Conservation (phyloP, 1,140 invertebrate species). For the Drosophila baimaii region DNA sequence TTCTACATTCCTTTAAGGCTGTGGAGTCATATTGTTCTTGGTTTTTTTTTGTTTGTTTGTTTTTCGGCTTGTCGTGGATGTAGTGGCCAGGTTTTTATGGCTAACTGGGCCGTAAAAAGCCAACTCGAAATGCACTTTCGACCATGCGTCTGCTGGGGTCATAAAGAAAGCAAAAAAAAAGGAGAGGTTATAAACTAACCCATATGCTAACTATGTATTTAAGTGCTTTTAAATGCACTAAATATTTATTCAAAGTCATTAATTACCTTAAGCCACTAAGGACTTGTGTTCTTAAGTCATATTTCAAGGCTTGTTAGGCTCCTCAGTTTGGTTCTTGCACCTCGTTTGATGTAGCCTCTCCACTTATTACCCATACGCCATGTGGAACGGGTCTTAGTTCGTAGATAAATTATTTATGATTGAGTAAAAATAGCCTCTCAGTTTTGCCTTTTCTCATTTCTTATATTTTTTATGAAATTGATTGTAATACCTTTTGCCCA, state of each 20-base stretch:
- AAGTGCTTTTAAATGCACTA: slow-evolving; percentile 2
- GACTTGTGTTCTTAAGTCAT: too few species aligned
- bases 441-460: background rate
- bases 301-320: too few species aligned
- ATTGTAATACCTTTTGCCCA: background rate
- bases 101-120: slow-evolving; percentile 24
- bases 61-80: slow-evolving; percentile 9
- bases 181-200: background rate
- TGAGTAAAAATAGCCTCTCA: background rate
- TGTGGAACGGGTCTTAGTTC: background rate
- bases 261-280: background rate
- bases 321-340: too few species aligned
- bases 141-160: slow-evolving; percentile 1
- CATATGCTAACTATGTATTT: background rate
- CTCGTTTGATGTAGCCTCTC: too few species aligned
- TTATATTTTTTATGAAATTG: background rate
- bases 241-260: slow-evolving; percentile 14
- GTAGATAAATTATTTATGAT: too few species aligned
- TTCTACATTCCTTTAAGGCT: background rate
- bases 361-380: background rate
- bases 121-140: slow-evolving; percentile 29
- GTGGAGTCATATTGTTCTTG: background rate
- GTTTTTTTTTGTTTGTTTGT: background rate
- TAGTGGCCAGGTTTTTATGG: slow-evolving; percentile 17
- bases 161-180: slow-evolving; percentile 24